phyloP scores from a whole-genome alignment of 2,797 vertebrate genomes.

The Peromyscus melanophrys region DNA sequence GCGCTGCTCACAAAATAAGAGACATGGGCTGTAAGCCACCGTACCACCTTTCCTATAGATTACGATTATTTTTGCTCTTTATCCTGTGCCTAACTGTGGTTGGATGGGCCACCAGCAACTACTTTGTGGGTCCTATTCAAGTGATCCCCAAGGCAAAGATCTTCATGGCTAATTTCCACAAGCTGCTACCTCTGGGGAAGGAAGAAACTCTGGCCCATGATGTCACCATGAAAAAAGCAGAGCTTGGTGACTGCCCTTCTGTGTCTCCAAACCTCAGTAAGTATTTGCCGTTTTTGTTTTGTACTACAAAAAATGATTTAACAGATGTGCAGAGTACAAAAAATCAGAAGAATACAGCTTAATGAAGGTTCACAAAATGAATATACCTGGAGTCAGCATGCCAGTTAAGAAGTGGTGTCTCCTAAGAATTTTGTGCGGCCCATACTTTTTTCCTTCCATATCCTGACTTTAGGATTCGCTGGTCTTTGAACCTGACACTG shows the following conservation, averaged over 20 bases:
- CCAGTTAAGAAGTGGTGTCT: slow-evolving; percentile 12
- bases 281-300: slow-evolving; percentile 82
- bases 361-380: slow-evolving; percentile 23
- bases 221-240: neutral
- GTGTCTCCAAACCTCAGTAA: slow-evolving; percentile 94
- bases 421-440: neutral
- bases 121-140: slow-evolving; percentile 87
- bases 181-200: slow-evolving; percentile 68
- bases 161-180: slow-evolving; percentile 78
- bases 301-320: neutral
- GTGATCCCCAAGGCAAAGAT: slow-evolving; percentile 81
- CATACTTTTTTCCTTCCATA: neutral
- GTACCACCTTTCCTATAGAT: slow-evolving; percentile 89
- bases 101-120: slow-evolving; percentile 91
- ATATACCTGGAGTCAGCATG: neutral
- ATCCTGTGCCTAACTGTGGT: slow-evolving; percentile 90
- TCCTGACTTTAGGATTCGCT: neutral
- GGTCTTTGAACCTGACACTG: neutral
- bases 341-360: neutral
- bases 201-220: slow-evolving; percentile 15
- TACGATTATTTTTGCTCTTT: slow-evolving; percentile 92
- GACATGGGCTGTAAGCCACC: slow-evolving; percentile 90
- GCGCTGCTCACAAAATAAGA: neutral
- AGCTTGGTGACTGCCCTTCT: slow-evolving; percentile 89
- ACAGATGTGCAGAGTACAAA: neutral